These are phyloP conservation scores for Chlorops oryzae DNA, from an alignment of 1,140 invertebrate species.

Conservation along the genomic window DNA sequence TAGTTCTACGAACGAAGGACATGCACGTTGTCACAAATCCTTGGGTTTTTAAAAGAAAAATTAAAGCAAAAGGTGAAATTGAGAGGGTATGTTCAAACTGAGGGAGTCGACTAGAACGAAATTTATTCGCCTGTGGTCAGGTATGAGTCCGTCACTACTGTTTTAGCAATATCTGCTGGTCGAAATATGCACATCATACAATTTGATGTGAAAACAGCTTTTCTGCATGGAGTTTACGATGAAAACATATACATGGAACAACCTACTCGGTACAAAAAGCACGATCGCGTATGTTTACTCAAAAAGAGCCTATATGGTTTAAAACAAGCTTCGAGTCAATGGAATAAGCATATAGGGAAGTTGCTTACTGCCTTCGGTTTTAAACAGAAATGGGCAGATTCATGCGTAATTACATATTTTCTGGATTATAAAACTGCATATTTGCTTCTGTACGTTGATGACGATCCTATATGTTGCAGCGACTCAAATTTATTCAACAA, in stretches of 20 bases:
- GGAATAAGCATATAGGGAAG: conserved; percentile 25
- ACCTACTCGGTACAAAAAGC: conserved; percentile 21
- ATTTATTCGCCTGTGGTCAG: conserved; percentile 27
- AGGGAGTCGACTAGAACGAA: conserved; percentile 28
- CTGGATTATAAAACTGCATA: neutral
- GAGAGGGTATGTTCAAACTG: conserved; percentile 24
- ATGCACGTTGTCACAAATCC: neutral
- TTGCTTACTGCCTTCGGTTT: conserved; percentile 17
- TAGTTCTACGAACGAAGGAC: neutral
- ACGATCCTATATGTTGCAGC: conserved; percentile 3
- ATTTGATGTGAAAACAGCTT: conserved; percentile 37
- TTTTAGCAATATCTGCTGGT: conserved; percentile 29
- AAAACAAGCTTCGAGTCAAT: too few relatives aligned
- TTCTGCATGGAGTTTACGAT: conserved; percentile 32
- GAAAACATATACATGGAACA: conserved; percentile 44
- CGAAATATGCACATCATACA: conserved; percentile 29
- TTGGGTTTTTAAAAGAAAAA: neutral
- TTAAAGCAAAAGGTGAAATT: neutral
- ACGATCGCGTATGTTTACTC: conserved; percentile 17
- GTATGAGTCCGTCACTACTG: conserved; percentile 15
- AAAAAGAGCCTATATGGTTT: conserved; percentile 27
- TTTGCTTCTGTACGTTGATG: conserved; percentile 13
- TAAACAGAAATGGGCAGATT: conserved; percentile 15
- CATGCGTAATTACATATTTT: conserved; percentile 10
- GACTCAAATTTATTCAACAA: neutral